These are phyloP conservation scores for Colinus virginianus DNA, from an alignment of 2,113 vertebrate species.

Conservation along the genomic window DNA sequence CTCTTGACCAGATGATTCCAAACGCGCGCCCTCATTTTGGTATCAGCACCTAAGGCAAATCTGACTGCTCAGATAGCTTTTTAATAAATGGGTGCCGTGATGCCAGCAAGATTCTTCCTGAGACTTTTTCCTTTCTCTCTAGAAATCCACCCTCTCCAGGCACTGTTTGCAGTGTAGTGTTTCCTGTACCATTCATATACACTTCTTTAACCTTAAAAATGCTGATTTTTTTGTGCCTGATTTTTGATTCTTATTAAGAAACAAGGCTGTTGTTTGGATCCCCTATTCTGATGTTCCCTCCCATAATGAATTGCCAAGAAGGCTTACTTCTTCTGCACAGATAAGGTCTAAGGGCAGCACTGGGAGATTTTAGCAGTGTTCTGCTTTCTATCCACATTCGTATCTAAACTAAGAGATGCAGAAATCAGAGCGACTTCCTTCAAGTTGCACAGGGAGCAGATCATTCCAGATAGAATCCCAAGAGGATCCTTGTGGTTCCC, in stretches of 20 bases:
- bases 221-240: neutral
- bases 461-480: constrained; percentile 42
- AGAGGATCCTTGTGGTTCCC: constrained; percentile 66
- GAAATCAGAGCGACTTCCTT: constrained; percentile 60
- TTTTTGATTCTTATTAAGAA: neutral
- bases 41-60: neutral
- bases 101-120: neutral
- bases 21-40: neutral
- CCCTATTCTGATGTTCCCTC: neutral
- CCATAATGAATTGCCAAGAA: neutral
- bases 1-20: neutral
- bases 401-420: constrained; percentile 54
- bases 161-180: neutral
- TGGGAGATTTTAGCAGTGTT: constrained; percentile 10
- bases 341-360: constrained; percentile 29
- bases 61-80: neutral
- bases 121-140: neutral
- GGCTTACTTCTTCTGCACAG: neutral
- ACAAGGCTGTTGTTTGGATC: neutral
- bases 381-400: constrained; percentile 48
- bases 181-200: accelerated
- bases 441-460: constrained; percentile 6
- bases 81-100: neutral
- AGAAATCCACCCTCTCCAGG: neutral
- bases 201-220: neutral